Evolutionary conservation across 2,797 vertebrate genomes (phyloP).

Genomic region (Channa striata): DNA sequence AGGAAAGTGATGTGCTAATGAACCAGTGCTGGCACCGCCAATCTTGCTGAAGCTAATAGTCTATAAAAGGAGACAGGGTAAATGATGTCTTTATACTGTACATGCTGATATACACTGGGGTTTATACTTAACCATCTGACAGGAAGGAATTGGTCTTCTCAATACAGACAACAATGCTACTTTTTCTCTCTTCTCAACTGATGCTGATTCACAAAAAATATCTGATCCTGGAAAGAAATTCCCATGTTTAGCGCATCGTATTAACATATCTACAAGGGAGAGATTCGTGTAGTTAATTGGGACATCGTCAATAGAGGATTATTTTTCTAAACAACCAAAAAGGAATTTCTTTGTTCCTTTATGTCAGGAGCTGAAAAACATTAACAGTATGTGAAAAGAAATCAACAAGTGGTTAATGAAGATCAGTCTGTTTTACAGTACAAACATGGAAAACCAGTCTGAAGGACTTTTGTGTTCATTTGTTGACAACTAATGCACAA

Average conservation of each 20-base stretch:
- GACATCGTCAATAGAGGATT: conserved; percentile 69
- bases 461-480: conserved; percentile 47
- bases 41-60: conserved; percentile 45
- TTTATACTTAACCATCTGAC: conserved; percentile 68
- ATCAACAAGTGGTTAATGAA: conserved; percentile 57
- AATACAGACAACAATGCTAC: conserved; percentile 53
- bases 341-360: conserved; percentile 48
- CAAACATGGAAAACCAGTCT: conserved; percentile 80
- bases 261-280: conserved; percentile 73
- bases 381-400: conserved; percentile 56
- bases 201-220: conserved; percentile 49
- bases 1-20: conserved; percentile 19
- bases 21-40: conserved; percentile 27
- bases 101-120: conserved; percentile 74
- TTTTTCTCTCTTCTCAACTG: conserved; percentile 44
- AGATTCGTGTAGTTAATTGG: conserved; percentile 60
- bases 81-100: conserved; percentile 68
- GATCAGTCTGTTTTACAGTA: conserved; percentile 72
- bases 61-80: conserved; percentile 66
- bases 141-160: conserved; percentile 73
- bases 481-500: conserved; percentile 32
- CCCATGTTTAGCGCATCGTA: conserved; percentile 56
- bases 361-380: conserved; percentile 61
- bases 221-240: conserved; percentile 34
- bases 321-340: conserved; percentile 42